Base-by-base conservation (phyloP, 2,888 invertebrate species). In the Cryptocephalus primarius region DNA sequence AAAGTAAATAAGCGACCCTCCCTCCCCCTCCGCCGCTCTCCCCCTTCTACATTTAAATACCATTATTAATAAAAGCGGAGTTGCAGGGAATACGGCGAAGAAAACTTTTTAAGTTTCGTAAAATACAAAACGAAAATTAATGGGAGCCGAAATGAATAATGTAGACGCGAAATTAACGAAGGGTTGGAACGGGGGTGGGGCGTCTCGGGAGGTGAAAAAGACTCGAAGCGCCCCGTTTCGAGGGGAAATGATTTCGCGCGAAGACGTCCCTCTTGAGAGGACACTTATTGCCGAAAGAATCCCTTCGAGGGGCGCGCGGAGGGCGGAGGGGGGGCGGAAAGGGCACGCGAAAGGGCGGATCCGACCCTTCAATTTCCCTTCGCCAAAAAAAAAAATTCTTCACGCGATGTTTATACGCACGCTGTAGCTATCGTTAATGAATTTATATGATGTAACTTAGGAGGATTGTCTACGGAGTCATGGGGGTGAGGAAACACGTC, bases 91-190 rank as follows among this genome's bases (percentile, higher is more conserved):
- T 49, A 49, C 39, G 2, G 3, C 43, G 42, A 42, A 47, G 46
- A 46, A 49, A 45, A 45, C 43, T 50, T 53, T 50, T 51, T 49
- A 46, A 39, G 44, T 12, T 45, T 22, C 47, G 46, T 54, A 56
- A 57, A 53, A 53, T 53, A 55, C 56, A 59, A 60, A 62, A 61
- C 60, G 60, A 59, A 62, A 62, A 62, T 63, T 64, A 62, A 63
- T 62, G 60, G 61, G 55, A 57, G 52, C 54, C 53, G 52, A 45
- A 42, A 45, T 61, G 60, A 61, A 61, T 61, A 59, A 60, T 61
- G 60, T 55, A 62, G 57, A 53, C 49, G 53, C 57, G 60, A 57
- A 59, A 62, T 59, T 60, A 60, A 57, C 57, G 56, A 60, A 60
- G 60, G 58, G 54, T 55, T 50, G 46, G 51, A 54, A 55, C 50